Evolutionary conservation across 2,113 vertebrate genomes (phyloP).

Genomic region (Melanocharis versteri): DNA sequence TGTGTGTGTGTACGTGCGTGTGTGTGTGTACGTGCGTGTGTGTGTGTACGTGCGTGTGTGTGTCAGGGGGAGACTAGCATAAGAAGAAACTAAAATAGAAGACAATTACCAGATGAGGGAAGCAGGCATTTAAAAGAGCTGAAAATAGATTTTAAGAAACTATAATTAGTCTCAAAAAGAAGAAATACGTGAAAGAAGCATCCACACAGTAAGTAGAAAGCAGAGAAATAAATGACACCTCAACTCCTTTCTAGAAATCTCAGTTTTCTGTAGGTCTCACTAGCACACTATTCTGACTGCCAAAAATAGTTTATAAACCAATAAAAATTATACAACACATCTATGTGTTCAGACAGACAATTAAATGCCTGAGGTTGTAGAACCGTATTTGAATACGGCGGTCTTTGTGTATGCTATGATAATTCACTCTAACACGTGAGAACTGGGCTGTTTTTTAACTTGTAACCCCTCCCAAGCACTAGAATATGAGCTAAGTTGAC

Average conservation of each 20-base stretch:
- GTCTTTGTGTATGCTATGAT: background rate
- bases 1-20: too few species aligned
- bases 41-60: too few species aligned
- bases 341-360: background rate
- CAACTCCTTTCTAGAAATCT: background rate
- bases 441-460: background rate
- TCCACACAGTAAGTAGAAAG: background rate
- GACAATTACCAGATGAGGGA: background rate
- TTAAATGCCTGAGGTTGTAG: background rate
- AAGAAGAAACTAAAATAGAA: background rate
- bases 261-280: background rate
- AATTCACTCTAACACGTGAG: background rate
- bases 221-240: background rate
- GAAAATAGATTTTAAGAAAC: background rate
- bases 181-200: background rate
- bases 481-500: background rate
- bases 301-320: background rate
- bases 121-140: background rate
- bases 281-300: background rate
- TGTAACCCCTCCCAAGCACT: background rate
- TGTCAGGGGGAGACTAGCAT: background rate
- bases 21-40: too few species aligned
- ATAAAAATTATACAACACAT: background rate
- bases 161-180: background rate
- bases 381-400: background rate